These are phyloP conservation scores for Metellina segmentata DNA, from an alignment of 2,888 invertebrate genomes.

Conservation along the genomic window DNA sequence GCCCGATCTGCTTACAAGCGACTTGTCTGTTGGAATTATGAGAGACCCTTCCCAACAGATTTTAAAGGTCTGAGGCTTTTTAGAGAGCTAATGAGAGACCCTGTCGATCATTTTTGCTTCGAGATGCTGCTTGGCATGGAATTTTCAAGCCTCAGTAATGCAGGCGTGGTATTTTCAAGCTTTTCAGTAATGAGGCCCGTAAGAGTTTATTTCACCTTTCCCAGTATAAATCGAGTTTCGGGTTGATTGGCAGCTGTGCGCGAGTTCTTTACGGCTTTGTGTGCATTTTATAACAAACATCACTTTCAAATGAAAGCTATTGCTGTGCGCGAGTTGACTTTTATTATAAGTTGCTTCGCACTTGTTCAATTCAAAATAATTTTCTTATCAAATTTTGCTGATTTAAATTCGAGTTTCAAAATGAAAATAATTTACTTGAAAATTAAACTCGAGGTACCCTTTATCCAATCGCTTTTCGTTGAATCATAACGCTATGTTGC, in stretches of 20 bases:
- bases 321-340: constrained; percentile 7
- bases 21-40: background rate
- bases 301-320: constrained; percentile 10
- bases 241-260: no score
- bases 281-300: background rate
- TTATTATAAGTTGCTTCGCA: background rate
- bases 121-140: no score
- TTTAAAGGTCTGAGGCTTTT: background rate
- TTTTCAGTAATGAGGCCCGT: no score
- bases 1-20: background rate
- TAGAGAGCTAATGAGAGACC: background rate
- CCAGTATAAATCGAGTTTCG: no score
- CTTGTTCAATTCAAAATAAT: background rate
- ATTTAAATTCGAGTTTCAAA: background rate
- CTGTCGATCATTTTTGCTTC: background rate
- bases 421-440: background rate
- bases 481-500: background rate
- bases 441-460: background rate
- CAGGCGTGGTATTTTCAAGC: no score
- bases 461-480: background rate
- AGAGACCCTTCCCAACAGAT: background rate
- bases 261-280: background rate
- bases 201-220: no score
- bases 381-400: background rate
- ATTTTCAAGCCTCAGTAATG: no score